A percentile compares a stretch with the other conserved stretches of the same genome.
phyloP scores from a whole-genome alignment of 2,888 invertebrate genomes.

The Polydrusus pterygomalis region DNA sequence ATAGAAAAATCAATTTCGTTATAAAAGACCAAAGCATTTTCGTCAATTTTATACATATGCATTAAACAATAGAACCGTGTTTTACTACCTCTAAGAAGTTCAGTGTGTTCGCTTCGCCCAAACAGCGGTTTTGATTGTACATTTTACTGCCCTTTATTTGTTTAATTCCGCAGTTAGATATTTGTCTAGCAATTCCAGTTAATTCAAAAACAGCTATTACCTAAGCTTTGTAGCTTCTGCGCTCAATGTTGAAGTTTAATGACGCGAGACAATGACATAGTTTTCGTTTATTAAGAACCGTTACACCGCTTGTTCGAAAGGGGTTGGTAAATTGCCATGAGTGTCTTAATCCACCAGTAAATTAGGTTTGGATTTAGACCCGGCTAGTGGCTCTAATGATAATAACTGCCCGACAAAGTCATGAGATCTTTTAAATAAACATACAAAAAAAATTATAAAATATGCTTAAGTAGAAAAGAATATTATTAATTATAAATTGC shows the following conservation, averaged over 20 bases:
- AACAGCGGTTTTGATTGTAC: constrained; percentile 55
- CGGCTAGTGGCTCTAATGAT: constrained; percentile 56
- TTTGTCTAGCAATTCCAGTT: constrained; percentile 69
- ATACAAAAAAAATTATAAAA: neutral
- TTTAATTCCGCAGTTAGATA: constrained; percentile 65
- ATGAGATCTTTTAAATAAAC: neutral
- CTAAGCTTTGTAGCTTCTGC: constrained; percentile 69
- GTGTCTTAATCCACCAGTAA: constrained; percentile 73
- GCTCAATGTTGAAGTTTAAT: constrained; percentile 71
- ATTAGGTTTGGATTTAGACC: constrained; percentile 72
- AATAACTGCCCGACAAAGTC: constrained; percentile 20
- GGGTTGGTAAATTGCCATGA: constrained; percentile 72
- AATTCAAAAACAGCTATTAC: constrained; percentile 70
- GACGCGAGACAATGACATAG: constrained; percentile 73
- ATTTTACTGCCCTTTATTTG: constrained; percentile 58
- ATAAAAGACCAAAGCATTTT: constrained; percentile 42
- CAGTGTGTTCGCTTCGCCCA: constrained; percentile 38
- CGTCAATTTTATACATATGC: constrained; percentile 52
- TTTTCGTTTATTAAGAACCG: constrained; percentile 74
- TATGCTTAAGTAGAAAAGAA: no score
- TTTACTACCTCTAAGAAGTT: constrained; percentile 49
- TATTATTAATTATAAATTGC: no score
- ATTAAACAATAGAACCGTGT: constrained; percentile 50
- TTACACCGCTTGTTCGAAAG: constrained; percentile 72
- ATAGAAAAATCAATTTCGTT: constrained; percentile 45